A percentile compares a stretch with the other conserved stretches of the same genome.
phyloP scores from a whole-genome alignment of 2,888 invertebrate species.

The Muscina levida region DNA sequence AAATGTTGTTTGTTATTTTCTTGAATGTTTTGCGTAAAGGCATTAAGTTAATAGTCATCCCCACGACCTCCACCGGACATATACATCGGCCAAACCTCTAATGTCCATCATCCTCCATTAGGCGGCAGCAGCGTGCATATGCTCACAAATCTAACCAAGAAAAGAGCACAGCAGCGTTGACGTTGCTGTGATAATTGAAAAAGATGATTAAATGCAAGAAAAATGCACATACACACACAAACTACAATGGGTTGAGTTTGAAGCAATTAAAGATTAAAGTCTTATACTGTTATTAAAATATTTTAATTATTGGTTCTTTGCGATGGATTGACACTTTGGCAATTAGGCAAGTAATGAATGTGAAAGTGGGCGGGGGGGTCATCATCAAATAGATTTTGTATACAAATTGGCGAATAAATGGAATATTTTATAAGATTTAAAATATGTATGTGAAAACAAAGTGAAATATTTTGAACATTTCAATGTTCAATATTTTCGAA shows the following conservation, averaged over 20 bases:
- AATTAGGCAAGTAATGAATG: no score
- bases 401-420: no score
- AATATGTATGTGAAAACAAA: no score
- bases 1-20: neutral
- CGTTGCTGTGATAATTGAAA: neutral
- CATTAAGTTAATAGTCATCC: neutral
- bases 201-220: constrained; percentile 29
- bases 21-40: constrained; percentile 3
- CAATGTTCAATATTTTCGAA: no score
- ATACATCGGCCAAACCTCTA: neutral
- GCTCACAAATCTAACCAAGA: neutral
- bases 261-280: constrained; percentile 8
- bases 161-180: neutral
- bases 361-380: no score
- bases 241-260: neutral
- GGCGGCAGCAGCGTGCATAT: neutral
- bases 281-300: constrained; percentile 7
- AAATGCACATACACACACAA: no score
- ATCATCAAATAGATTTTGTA: no score
- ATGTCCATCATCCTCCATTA: no score
- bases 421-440: no score
- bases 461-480: no score
- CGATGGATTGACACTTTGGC: no score
- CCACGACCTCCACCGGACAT: neutral
- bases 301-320: constrained; percentile 17